phyloP scores from a whole-genome alignment of 1,140 invertebrate genomes.

The Hycleus cichorii region DNA sequence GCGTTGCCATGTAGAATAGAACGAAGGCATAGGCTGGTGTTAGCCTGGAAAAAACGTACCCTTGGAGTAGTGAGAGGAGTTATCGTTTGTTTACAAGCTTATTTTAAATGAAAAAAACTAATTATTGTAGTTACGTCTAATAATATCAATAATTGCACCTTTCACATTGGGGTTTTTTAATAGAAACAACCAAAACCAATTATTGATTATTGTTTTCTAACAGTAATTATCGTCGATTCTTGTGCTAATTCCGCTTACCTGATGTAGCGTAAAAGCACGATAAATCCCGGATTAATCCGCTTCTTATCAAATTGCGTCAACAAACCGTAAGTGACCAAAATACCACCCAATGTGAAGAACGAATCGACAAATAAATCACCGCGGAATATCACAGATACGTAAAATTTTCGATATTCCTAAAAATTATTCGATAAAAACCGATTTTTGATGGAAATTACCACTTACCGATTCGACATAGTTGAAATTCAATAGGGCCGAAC shows the following conservation, averaged over 20 bases:
- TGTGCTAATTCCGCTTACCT: conserved; percentile 37
- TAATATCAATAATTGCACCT: no score
- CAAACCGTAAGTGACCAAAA: conserved; percentile 46
- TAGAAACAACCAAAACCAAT: no score
- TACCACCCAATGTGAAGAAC: conserved; percentile 56
- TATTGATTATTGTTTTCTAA: no score
- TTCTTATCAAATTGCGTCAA: conserved; percentile 44
- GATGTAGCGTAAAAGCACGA: conserved; percentile 48
- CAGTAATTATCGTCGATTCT: no score
- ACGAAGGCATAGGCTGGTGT: conserved; percentile 35
- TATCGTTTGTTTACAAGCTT: no score
- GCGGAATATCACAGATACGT: conserved; percentile 45
- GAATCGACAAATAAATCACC: conserved; percentile 56
- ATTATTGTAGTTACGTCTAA: no score
- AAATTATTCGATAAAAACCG: conserved; percentile 11
- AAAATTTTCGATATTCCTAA: conserved; percentile 33
- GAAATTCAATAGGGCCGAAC: conserved; percentile 48
- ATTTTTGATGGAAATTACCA: not conserved
- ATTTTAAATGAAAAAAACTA: no score
- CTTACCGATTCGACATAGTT: conserved; percentile 45
- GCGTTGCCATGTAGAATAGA: conserved; percentile 34
- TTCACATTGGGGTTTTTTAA: no score
- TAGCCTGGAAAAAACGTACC: conserved; percentile 26
- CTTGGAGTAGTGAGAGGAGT: no score
- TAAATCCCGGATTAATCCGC: conserved; percentile 40